A percentile compares a stretch with the other conserved stretches of the same genome.
phyloP scores from a whole-genome alignment of 2,888 invertebrate species.

The Stenodera caucasica region DNA sequence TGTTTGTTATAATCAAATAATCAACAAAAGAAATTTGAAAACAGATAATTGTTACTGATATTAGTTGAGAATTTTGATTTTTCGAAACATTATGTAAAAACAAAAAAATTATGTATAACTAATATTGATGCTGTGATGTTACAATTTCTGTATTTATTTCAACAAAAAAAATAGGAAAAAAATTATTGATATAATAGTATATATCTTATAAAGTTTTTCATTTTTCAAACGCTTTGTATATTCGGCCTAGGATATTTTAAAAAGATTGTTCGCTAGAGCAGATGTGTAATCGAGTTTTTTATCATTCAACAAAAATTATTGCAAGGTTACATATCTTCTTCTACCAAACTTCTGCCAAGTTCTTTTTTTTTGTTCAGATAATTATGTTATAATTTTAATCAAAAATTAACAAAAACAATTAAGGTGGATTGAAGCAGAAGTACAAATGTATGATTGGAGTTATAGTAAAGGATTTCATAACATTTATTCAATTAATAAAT shows the following conservation, averaged over 20 bases:
- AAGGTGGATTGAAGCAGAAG: slow-evolving; percentile 39
- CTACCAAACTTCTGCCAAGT: slow-evolving; percentile 24
- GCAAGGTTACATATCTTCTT: slow-evolving; percentile 15
- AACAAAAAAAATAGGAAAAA: neutral
- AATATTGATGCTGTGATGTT: slow-evolving; percentile 50
- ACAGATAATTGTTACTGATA: slow-evolving; percentile 10
- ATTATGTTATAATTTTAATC: slow-evolving; percentile 14
- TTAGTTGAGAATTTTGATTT: slow-evolving; percentile 17
- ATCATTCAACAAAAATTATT: neutral
- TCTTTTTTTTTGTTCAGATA: slow-evolving; percentile 17
- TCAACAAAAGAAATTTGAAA: too few species aligned
- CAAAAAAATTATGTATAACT: slow-evolving; percentile 5
- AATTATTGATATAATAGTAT: slow-evolving; percentile 38
- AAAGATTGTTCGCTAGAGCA: slow-evolving; percentile 17
- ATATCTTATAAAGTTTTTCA: slow-evolving; percentile 26
- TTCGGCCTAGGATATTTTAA: slow-evolving; percentile 31
- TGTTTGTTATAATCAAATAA: slow-evolving; percentile 12
- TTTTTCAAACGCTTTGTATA: slow-evolving; percentile 29
- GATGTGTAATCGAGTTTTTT: slow-evolving; percentile 9
- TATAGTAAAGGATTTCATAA: slow-evolving; percentile 39
- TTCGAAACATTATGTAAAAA: slow-evolving; percentile 30
- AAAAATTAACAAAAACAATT: slow-evolving; percentile 17
- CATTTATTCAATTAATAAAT: slow-evolving; percentile 30
- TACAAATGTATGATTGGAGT: slow-evolving; percentile 40
- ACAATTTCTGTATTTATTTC: slow-evolving; percentile 51